Percentiles rank a stretch among this genome's conserved stretches.
Evolutionary conservation across 2,888 invertebrate species (phyloP).

Genomic region (Cancer borealis): DNA sequence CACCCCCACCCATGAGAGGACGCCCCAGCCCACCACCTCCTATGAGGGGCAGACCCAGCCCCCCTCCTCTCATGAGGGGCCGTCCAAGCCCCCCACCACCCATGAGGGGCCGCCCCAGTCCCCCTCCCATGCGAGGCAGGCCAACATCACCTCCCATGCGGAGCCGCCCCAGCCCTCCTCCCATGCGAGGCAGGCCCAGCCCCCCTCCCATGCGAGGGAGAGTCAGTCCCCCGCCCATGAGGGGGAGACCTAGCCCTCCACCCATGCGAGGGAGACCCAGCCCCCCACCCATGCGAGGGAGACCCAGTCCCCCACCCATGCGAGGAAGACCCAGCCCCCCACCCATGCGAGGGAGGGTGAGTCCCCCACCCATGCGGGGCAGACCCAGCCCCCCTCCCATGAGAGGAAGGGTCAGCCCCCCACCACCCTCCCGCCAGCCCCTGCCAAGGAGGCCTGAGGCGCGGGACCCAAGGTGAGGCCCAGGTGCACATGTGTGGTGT

Average conservation of each 20-base stretch:
- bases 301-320: constrained; percentile 51
- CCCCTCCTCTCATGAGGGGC: background rate
- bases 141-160: constrained; percentile 48
- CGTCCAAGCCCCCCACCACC: constrained; percentile 34
- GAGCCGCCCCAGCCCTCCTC: constrained; percentile 51
- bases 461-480: constrained; percentile 52
- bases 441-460: constrained; percentile 37
- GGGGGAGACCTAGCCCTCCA: background rate
- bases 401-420: constrained; percentile 18
- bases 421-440: constrained; percentile 32
- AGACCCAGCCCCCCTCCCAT: background rate
- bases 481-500: no score
- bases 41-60: constrained; percentile 77
- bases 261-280: constrained; percentile 5
- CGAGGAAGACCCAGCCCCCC: constrained; percentile 53
- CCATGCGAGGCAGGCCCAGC: constrained; percentile 47
- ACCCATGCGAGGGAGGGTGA: background rate
- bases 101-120: constrained; percentile 54
- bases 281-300: constrained; percentile 25
- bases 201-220: constrained; percentile 30
- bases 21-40: constrained; percentile 71
- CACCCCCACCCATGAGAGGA: background rate
- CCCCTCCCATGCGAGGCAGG: constrained; percentile 42
- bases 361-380: background rate
- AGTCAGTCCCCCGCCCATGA: background rate